phyloP scores from a whole-genome alignment of 1,140 invertebrate species.

The Atta cephalotes region DNA sequence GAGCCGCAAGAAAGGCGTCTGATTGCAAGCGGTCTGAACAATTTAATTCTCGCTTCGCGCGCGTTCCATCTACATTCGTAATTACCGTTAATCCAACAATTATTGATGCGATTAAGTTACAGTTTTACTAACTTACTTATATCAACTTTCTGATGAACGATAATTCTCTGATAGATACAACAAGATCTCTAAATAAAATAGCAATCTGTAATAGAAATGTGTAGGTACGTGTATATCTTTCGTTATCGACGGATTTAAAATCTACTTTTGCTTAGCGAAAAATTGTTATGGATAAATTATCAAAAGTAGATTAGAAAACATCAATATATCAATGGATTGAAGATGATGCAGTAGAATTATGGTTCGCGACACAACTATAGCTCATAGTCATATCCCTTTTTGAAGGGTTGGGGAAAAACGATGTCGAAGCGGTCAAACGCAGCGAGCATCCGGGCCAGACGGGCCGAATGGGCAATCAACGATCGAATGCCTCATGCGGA shows the following conservation, averaged over 20 bases:
- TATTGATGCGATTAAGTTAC: slow-evolving; percentile 33
- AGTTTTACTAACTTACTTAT: slow-evolving; percentile 29
- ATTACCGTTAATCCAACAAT: slow-evolving; percentile 47
- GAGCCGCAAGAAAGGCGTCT: slow-evolving; percentile 47
- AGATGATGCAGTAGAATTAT: slow-evolving; percentile 39
- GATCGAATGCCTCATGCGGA: slow-evolving; percentile 78
- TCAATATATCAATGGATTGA: background rate
- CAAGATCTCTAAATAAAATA: background rate
- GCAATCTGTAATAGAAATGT: background rate
- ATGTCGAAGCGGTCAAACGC: slow-evolving; percentile 73
- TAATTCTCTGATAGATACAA: background rate
- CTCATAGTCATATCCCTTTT: slow-evolving; percentile 69
- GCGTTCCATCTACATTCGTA: slow-evolving; percentile 30
- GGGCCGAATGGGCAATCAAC: slow-evolving; percentile 80
- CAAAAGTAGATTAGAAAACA: background rate
- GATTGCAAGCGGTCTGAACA: slow-evolving; percentile 42
- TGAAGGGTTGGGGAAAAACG: slow-evolving; percentile 57
- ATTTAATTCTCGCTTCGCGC: slow-evolving; percentile 13
- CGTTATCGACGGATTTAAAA: background rate
- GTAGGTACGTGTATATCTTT: background rate
- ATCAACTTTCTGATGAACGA: slow-evolving; percentile 13
- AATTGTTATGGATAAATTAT: background rate
- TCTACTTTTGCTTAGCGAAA: background rate
- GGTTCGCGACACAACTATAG: slow-evolving; percentile 19
- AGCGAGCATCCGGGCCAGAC: slow-evolving; percentile 74